Evolutionary conservation across 2,797 vertebrate species (phyloP).

Genomic region (Sciaenops ocellatus): DNA sequence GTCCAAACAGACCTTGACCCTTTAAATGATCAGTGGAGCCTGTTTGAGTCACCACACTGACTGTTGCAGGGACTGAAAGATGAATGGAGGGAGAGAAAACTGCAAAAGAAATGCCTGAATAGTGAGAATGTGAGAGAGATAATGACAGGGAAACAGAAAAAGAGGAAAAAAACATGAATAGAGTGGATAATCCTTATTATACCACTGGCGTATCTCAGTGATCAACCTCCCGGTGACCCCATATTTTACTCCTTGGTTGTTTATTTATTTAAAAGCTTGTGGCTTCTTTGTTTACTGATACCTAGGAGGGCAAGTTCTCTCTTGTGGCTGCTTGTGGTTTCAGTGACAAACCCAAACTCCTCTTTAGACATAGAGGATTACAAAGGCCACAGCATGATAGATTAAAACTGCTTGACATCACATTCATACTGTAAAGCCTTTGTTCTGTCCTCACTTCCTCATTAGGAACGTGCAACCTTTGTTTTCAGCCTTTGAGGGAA

Average conservation of each 20-base stretch:
- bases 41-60: constrained; percentile 40
- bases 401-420: constrained; percentile 58
- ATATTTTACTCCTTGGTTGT: constrained; percentile 32
- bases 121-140: constrained; percentile 18
- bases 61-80: constrained; percentile 26
- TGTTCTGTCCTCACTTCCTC: constrained; percentile 71
- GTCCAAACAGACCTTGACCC: constrained; percentile 54
- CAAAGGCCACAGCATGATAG: constrained; percentile 48
- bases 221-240: constrained; percentile 40
- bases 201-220: constrained; percentile 19
- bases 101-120: background rate
- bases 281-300: constrained; percentile 42
- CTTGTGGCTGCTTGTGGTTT: constrained; percentile 34
- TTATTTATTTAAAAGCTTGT: constrained; percentile 47
- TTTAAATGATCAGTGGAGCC: constrained; percentile 53
- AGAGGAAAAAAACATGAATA: constrained; percentile 13
- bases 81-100: constrained; percentile 25
- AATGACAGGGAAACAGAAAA: constrained; percentile 35
- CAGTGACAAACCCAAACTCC: constrained; percentile 45
- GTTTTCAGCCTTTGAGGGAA: constrained; percentile 37
- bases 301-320: constrained; percentile 33
- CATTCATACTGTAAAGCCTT: constrained; percentile 56
- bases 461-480: constrained; percentile 53
- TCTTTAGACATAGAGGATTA: constrained; percentile 43
- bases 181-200: constrained; percentile 30